Evolutionary conservation across 1,140 invertebrate species (phyloP).

Genomic region (Drosophila ironensis): DNA sequence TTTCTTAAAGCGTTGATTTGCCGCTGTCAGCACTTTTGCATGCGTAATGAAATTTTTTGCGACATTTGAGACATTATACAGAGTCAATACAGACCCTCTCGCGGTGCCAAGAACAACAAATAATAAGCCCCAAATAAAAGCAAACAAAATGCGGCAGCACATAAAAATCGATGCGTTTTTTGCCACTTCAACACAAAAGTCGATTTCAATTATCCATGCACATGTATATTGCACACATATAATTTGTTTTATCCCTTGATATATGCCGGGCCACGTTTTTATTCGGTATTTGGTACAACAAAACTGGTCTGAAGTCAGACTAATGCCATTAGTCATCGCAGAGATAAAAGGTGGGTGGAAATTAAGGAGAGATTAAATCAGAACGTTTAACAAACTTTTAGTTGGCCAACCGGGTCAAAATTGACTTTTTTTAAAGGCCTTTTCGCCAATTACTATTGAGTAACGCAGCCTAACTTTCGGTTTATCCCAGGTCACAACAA

Average conservation of each 20-base stretch:
- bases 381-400: neutral
- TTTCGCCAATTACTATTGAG: too few species aligned
- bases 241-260: neutral
- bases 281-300: neutral
- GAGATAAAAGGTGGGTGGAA: neutral
- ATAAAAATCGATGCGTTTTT: conserved; percentile 58
- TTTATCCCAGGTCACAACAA: too few species aligned
- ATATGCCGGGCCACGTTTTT: conserved; percentile 5
- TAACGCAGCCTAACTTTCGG: too few species aligned
- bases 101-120: neutral
- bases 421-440: too few species aligned
- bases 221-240: neutral
- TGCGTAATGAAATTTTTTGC: conserved; percentile 54
- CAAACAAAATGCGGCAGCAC: conserved; percentile 11
- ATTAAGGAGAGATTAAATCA: neutral
- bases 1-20: conserved; percentile 31
- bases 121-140: neutral
- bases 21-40: conserved; percentile 50
- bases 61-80: conserved; percentile 24
- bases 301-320: neutral
- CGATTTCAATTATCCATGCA: conserved; percentile 20
- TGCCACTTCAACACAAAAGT: conserved; percentile 47
- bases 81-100: too few species aligned
- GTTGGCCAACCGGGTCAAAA: neutral
- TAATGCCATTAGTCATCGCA: neutral